Conservation (phyloP, 2,888 invertebrate species). For the Drosophila neotestacea region DNA sequence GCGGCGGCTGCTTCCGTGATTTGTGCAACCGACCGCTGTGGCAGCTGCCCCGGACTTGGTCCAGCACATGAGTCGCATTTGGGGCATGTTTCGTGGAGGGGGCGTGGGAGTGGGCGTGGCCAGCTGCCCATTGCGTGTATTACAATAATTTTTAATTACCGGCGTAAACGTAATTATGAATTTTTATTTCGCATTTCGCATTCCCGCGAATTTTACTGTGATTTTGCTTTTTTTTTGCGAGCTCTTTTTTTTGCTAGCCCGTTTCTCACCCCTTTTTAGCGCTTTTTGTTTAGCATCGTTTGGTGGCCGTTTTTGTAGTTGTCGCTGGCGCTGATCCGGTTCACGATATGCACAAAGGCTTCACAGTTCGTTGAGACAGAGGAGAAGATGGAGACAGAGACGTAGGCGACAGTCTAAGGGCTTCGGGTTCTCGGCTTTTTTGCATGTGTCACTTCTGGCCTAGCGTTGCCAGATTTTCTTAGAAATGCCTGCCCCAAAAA, state of each 20-base stretch:
- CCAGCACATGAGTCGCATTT: conserved; percentile 59
- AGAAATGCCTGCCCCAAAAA: conserved; percentile 41
- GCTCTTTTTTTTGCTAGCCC: neutral
- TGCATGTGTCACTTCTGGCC: conserved; percentile 55
- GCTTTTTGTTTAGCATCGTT: conserved; percentile 54
- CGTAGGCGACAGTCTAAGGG: conserved; percentile 41
- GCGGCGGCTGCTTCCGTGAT: conserved; percentile 73
- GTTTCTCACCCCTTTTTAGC: conserved; percentile 9
- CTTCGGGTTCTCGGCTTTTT: conserved; percentile 48
- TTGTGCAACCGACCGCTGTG: conserved; percentile 70
- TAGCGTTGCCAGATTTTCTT: conserved; percentile 71
- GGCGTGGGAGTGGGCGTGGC: conserved; percentile 50
- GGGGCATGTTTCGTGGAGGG: neutral
- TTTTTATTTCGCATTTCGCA: conserved; percentile 84
- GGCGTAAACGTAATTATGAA: conserved; percentile 86
- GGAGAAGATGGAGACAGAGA: neutral
- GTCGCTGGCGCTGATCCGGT: conserved; percentile 74
- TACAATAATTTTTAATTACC: conserved; percentile 86
- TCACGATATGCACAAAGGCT: conserved; percentile 80
- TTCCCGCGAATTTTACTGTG: conserved; percentile 39
- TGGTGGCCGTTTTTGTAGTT: conserved; percentile 50
- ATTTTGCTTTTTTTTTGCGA: neutral
- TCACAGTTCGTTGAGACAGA: conserved; percentile 53
- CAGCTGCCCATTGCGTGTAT: conserved; percentile 78
- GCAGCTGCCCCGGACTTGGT: conserved; percentile 49